A percentile compares a stretch with the other conserved stretches of the same genome.
Evolutionary conservation across 2,797 vertebrate genomes (phyloP).

Genomic region (Antrozous pallidus): DNA sequence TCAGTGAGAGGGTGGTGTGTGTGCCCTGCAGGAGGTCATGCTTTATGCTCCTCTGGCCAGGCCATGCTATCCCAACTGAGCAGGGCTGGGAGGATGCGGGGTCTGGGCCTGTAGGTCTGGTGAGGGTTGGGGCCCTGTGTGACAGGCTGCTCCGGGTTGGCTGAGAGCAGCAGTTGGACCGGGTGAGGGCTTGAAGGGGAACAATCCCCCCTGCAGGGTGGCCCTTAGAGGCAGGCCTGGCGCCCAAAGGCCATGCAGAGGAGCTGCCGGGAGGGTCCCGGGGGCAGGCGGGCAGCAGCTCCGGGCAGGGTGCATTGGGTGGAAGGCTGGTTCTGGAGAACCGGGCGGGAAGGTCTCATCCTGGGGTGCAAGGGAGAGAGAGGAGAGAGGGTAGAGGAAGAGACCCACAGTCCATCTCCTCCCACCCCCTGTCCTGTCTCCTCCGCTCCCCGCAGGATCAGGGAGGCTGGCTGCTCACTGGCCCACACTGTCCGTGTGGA

Average conservation of each 20-base stretch:
- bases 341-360: conserved; percentile 83
- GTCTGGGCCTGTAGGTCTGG: not conserved
- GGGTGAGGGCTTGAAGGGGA: not conserved
- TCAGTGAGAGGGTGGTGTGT: not conserved
- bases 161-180: not conserved
- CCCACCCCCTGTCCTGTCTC: not conserved
- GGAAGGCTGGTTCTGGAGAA: too few relatives aligned
- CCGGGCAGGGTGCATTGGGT: conserved; percentile 83
- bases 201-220: conserved; percentile 85
- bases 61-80: too few relatives aligned
- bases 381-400: conserved; percentile 25
- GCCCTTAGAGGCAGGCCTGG: conserved; percentile 76
- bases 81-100: not conserved
- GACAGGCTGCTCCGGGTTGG: conserved; percentile 14
- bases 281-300: conserved; percentile 83
- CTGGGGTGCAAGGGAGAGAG: conserved; percentile 86
- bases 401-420: not conserved
- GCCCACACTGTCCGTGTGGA: too few relatives aligned
- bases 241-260: conserved; percentile 78
- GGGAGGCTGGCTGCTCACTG: not conserved
- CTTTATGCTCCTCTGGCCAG: too few relatives aligned
- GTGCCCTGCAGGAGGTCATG: not conserved
- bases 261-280: conserved; percentile 82
- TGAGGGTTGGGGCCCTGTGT: not conserved
- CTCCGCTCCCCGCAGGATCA: not conserved